Conservation (phyloP, 2,113 vertebrate genomes). For the Daboia siamensis region DNA sequence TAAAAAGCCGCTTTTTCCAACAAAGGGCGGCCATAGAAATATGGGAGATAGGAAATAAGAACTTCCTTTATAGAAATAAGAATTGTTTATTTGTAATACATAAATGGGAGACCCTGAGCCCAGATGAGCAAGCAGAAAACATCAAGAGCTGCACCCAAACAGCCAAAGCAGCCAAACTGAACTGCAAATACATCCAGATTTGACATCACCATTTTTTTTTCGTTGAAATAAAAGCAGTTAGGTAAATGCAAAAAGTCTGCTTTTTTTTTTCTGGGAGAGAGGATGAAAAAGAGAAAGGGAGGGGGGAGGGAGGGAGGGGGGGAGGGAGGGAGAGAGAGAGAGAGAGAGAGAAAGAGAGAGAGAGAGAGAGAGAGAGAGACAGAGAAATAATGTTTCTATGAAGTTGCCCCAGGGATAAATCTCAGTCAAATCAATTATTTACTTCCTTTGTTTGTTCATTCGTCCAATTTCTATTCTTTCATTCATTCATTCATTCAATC, state of each 20-base stretch:
- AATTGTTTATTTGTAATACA: neutral
- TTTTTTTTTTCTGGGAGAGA: neutral
- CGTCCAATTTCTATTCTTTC: neutral
- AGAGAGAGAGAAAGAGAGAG: neutral
- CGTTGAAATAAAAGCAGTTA: neutral
- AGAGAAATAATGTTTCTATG: neutral
- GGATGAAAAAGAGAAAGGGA: neutral
- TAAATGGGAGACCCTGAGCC: neutral
- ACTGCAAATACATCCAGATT: neutral
- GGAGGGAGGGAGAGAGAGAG: neutral
- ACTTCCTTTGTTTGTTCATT: neutral
- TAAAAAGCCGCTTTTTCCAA: neutral
- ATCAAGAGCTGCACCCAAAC: neutral
- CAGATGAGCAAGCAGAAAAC: neutral
- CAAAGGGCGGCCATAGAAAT: neutral
- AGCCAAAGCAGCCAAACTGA: neutral
- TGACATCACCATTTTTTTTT: neutral
- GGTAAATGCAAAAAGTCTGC: neutral
- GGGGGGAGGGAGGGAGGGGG: too few relatives aligned
- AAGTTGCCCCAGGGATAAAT: neutral
- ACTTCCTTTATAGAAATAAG: neutral
- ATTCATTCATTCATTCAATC: neutral
- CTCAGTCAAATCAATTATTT: neutral
- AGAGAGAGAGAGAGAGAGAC: too few relatives aligned
- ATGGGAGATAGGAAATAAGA: neutral